Conservation (phyloP, 1,140 invertebrate genomes). For the Cotesia typhae region DNA sequence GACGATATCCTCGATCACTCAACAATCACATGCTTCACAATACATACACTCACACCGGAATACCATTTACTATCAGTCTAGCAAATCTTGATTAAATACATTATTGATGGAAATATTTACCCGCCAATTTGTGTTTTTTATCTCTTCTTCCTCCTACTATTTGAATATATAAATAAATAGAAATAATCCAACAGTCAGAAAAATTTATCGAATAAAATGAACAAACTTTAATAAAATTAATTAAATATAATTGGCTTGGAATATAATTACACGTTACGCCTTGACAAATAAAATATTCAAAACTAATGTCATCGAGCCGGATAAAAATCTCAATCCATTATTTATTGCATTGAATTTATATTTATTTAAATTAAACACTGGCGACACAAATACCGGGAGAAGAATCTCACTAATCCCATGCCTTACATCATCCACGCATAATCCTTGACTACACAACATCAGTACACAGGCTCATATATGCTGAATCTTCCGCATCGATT, state of each 20-base stretch:
- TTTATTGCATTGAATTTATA: background rate
- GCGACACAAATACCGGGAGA: conserved; percentile 6
- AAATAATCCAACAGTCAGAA: too few relatives aligned
- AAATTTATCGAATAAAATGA: too few relatives aligned
- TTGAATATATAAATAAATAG: too few relatives aligned
- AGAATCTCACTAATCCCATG: conserved; percentile 19
- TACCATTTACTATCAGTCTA: conserved; percentile 10
- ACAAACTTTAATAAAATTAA: too few relatives aligned
- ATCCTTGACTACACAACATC: conserved; percentile 3
- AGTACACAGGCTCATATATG: background rate
- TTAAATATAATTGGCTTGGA: too few relatives aligned
- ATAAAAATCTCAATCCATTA: background rate
- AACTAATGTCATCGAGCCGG: too few relatives aligned
- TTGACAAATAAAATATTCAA: too few relatives aligned
- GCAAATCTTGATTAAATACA: conserved; percentile 14
- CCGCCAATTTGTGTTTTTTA: too few relatives aligned
- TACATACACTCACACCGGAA: conserved; percentile 15
- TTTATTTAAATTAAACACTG: background rate
- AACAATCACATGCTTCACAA: conserved; percentile 9
- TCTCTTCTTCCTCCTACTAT: too few relatives aligned
- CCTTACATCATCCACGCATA: conserved; percentile 29
- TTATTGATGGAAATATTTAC: background rate
- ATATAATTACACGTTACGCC: too few relatives aligned
- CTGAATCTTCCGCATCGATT: conserved; percentile 24
- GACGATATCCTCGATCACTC: conserved; percentile 35